Evolutionary conservation across 1,140 invertebrate genomes (phyloP), one percentile per base, ranked within the genome.

Genomic region (Orius insidiosus): DNA sequence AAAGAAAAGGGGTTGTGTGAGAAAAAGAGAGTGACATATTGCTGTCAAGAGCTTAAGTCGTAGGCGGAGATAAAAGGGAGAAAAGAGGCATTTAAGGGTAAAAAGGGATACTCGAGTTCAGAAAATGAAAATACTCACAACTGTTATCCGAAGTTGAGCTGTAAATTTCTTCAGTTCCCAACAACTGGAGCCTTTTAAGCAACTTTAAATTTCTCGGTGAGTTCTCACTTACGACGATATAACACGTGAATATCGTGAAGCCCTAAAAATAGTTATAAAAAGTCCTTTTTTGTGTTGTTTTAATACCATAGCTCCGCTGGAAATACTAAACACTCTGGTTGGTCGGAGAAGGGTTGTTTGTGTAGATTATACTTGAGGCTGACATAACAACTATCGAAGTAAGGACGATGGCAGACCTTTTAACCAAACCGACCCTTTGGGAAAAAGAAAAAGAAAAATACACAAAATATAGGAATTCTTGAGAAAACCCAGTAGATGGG

Each of bases 261-360:
- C 67, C 67, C 67, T 69, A 57, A 0, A 60, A 62, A 49, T 48
- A 15, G 34, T 50, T 52, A 63, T 56, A n/a, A n/a, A n/a, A 63
- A 63, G 18, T 62, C 63, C 63, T 63, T 52, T n/a, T 14, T n/a
- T 47, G 18, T 14, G 6, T 9, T 7, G 24, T 24, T 24, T 24
- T 24, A 4, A 7, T 61, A 75, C 73, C 63, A 75, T 55, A 48
- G 69, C 58, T 48, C 67, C 68, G 52, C 70, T 68, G 42, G 68
- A 60, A 43, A 69, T 63, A 47, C 69, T 68, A 49, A 76, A 74
- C 46, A 54, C 75, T 74, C 53, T 69, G 68, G 56, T 64, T 69
- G 51, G 68, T 63, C 50, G 67, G 61, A 50, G 68, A 64, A 40
- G 62, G 62, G 39, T 68, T 64, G 64, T 75, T 76, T 53, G 73